A percentile compares a stretch with the other conserved stretches of the same genome.
Conservation (phyloP, 2,797 vertebrate genomes). For the Eulemur albifrons region DNA sequence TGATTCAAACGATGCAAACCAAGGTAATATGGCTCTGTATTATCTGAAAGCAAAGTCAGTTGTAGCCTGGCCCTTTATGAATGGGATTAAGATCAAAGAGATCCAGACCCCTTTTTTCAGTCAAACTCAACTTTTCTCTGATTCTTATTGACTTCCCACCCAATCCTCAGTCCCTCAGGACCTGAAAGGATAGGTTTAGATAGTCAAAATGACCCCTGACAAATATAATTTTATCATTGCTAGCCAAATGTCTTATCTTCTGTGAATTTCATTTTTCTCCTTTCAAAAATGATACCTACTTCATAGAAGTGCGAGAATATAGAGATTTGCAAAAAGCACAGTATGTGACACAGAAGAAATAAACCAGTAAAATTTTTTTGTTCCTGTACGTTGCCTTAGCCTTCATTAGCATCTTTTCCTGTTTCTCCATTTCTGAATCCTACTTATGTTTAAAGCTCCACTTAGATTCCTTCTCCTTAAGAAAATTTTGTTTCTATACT, state of each 20-base stretch:
- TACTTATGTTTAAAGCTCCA: neutral
- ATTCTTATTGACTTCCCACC: neutral
- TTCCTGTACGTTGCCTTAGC: neutral
- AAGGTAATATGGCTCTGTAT: neutral
- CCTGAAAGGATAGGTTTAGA: neutral
- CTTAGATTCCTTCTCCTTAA: neutral
- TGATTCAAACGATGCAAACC: neutral
- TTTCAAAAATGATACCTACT: neutral
- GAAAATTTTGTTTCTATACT: neutral
- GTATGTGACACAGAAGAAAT: neutral
- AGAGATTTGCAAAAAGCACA: neutral
- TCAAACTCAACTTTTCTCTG: neutral
- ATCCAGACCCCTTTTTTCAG: neutral
- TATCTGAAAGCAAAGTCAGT: neutral
- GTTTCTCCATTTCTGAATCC: neutral
- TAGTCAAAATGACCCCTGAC: neutral
- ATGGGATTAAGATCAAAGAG: neutral
- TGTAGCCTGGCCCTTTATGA: neutral
- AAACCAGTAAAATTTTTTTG: neutral
- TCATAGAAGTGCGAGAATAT: neutral
- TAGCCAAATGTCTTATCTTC: neutral
- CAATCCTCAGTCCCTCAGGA: fast-evolving
- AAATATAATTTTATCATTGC: neutral
- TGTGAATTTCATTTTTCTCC: neutral
- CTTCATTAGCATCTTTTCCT: neutral